A percentile compares a stretch with the other conserved stretches of the same genome.
phyloP scores from a whole-genome alignment of 2,113 vertebrate species.

The Thalassarche chlororhynchos region DNA sequence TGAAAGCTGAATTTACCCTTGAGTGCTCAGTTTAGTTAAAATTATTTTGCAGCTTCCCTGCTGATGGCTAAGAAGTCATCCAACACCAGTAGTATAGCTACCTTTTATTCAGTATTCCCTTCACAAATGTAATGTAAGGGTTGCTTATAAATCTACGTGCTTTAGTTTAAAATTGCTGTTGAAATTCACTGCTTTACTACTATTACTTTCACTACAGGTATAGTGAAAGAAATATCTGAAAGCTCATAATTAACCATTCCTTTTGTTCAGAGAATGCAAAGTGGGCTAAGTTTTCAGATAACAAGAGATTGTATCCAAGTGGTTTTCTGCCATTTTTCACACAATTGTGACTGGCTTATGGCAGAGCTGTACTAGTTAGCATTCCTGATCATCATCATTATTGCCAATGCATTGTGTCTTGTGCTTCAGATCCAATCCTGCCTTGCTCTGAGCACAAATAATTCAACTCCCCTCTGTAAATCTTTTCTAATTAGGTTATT shows the following conservation, averaged over 20 bases:
- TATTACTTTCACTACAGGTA: too few species aligned
- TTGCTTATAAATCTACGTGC: constrained; percentile 59
- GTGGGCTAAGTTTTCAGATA: background rate
- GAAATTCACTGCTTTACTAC: constrained; percentile 12
- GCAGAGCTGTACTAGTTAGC: constrained; percentile 21
- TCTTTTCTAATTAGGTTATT: constrained; percentile 59
- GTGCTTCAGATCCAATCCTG: background rate
- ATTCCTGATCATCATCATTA: background rate
- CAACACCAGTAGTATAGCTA: background rate
- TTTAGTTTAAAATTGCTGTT: constrained; percentile 1
- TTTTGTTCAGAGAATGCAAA: background rate
- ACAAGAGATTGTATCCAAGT: background rate
- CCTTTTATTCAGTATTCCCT: constrained; percentile 36
- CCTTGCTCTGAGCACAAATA: constrained; percentile 47
- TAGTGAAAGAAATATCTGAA: background rate
- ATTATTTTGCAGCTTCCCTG: constrained; percentile 51
- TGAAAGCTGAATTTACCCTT: constrained; percentile 52
- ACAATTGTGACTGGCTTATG: background rate
- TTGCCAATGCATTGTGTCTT: background rate
- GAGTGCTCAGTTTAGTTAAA: constrained; percentile 47
- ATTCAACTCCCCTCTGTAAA: constrained; percentile 44
- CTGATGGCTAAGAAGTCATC: constrained; percentile 52
- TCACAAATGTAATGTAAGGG: background rate
- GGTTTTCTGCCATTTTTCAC: background rate
- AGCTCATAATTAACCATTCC: constrained; percentile 15